phyloP scores from a whole-genome alignment of 2,888 invertebrate species.

The Lamproptera curius region DNA sequence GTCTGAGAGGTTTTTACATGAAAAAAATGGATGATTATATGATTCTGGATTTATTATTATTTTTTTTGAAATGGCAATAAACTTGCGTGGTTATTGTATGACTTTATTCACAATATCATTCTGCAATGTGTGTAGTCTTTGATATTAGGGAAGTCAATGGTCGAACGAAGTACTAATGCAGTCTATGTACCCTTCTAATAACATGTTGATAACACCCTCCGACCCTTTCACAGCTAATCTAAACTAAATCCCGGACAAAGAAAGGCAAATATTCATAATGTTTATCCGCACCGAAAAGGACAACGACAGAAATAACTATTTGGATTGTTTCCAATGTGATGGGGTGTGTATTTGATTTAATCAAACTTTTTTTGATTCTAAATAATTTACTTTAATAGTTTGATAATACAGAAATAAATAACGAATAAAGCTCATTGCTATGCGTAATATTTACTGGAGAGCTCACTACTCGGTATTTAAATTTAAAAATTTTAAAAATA shows the following conservation, averaged over 20 bases:
- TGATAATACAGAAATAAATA: too few species aligned
- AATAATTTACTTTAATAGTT: too few species aligned
- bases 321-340: constrained; percentile 1
- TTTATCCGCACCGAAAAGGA: constrained; percentile 2
- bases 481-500: too few species aligned
- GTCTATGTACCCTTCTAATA: constrained; percentile 48
- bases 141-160: constrained; percentile 31
- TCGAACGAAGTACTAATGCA: constrained; percentile 32
- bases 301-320: constrained; percentile 2
- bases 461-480: too few species aligned
- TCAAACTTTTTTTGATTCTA: too few species aligned
- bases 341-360: too few species aligned
- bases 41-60: neutral
- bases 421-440: too few species aligned
- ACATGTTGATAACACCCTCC: constrained; percentile 21
- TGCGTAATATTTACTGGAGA: too few species aligned
- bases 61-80: neutral
- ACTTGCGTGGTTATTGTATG: too few species aligned
- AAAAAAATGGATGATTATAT: neutral
- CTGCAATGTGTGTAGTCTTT: neutral
- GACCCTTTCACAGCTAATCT: constrained; percentile 27
- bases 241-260: constrained; percentile 22
- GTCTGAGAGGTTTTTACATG: neutral
- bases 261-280: constrained; percentile 33
- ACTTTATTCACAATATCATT: too few species aligned